Percentiles rank a stretch among this genome's conserved stretches.
These are phyloP conservation scores for Ianthella basta DNA, from an alignment of 37 sponge, comb jelly and placozoan species.

Conservation along the genomic window DNA sequence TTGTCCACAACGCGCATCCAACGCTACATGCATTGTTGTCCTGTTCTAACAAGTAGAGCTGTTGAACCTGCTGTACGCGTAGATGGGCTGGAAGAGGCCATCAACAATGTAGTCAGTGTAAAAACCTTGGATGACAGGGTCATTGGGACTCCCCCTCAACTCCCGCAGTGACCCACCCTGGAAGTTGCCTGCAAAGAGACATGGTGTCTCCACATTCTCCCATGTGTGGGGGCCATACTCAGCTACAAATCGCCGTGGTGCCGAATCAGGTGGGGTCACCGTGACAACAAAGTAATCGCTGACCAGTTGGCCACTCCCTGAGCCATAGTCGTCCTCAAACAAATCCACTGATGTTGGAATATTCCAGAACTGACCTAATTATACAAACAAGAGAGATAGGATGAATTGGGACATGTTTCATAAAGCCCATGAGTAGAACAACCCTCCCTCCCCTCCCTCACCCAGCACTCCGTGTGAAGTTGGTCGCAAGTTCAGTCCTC, in stretches of 20 bases:
- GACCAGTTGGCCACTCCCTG: constrained; percentile 10
- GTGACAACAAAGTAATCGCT: neutral
- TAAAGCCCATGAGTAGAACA: neutral
- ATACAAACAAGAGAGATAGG: neutral
- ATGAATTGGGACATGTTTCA: neutral
- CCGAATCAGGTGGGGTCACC: neutral
- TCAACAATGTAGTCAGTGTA: constrained; percentile 20
- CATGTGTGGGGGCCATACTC: constrained; percentile 11
- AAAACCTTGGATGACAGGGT: constrained; percentile 8
- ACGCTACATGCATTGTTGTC: no score
- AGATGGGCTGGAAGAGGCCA: neutral
- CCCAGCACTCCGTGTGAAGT: constrained; percentile 19
- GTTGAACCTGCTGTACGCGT: neutral
- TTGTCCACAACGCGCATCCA: no score
- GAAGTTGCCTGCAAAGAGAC: constrained; percentile 22
- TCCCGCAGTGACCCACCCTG: constrained; percentile 20
- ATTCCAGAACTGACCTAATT: constrained; percentile 26
- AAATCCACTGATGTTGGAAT: neutral
- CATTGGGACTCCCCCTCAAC: neutral
- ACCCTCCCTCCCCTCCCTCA: neutral
- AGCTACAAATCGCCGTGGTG: neutral
- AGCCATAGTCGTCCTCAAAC: constrained; percentile 3
- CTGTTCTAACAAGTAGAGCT: no score
- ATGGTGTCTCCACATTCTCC: neutral
- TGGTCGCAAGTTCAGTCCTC: constrained; percentile 4